Base-by-base conservation (phyloP, 2,113 vertebrate genomes). In the Hyla sarda region DNA sequence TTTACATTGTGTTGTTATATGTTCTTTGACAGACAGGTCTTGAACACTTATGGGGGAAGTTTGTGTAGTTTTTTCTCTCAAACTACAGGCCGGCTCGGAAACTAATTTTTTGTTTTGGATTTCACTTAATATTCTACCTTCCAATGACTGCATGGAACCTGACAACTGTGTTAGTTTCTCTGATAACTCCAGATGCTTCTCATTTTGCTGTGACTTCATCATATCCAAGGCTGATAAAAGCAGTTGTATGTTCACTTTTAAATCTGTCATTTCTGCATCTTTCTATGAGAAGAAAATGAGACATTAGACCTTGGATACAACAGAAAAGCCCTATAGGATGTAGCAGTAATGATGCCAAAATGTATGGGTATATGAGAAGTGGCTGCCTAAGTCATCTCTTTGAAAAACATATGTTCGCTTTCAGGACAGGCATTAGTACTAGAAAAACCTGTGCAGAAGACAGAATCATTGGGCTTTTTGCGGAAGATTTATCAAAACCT, bases 211-310 rank as follows among this genome's bases (percentile, higher is more conserved):
- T 77, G 87, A 60, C 72, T 92, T 92, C 87, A 94, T 86, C 0
- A 45, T 89, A 78, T 94, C 93, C 56, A 95, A 87, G 34, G 82
- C 30, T 60, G 92, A 89, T 81, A 91, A 89, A 72, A 94, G 84
- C 45, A 84, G 72, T 71, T 90, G 89, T 19, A 95, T 6, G 48
- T 80, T 90, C 14, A 92, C 91, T 90, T 92, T 95, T 88, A 95
- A 25, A 37, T 92, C 93, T 67, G 28, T 67, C 83, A 94, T 89
- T 56, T 95, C 94, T 41, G 2, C 5, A 30, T 93, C 92, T 88
- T 90, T 95, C 95, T 96, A 84, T n/a, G 74, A 48, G 89, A 86
- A 23, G 1, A 87, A 81, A 73, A 17, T 90, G 72, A 11, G 21
- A 87, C 11, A 28, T 32, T 87, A 60, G 37, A 14, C 25, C 65